These are phyloP conservation scores for Galeruca laticollis DNA, from an alignment of 2,888 invertebrate species.

Conservation along the genomic window DNA sequence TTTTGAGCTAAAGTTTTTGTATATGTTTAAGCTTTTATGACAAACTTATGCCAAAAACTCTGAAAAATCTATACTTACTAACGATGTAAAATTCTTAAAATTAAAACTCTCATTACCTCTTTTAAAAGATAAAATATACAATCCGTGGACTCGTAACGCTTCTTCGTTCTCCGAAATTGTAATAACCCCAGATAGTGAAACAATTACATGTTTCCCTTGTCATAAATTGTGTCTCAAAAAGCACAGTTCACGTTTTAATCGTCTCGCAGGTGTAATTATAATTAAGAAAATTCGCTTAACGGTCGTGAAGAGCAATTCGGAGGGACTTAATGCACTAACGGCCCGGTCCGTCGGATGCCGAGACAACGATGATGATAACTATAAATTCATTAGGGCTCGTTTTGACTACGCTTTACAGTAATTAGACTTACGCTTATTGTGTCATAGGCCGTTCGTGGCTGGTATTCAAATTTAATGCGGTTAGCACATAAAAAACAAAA, in stretches of 20 bases:
- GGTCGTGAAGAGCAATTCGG: conserved; percentile 53
- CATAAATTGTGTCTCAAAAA: conserved; percentile 40
- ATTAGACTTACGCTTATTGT: conserved; percentile 58
- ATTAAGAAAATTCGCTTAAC: conserved; percentile 54
- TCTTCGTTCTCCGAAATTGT: conserved; percentile 26
- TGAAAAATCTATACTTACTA: too few species aligned
- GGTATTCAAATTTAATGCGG: conserved; percentile 3
- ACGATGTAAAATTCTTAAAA: background rate
- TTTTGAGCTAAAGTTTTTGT: too few species aligned
- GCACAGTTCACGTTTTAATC: conserved; percentile 52
- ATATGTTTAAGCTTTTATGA: too few species aligned
- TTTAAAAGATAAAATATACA: background rate
- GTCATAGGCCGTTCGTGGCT: conserved; percentile 28
- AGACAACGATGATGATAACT: conserved; percentile 56
- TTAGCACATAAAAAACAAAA: background rate
- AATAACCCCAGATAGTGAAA: conserved; percentile 37
- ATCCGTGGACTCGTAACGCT: background rate
- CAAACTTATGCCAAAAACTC: too few species aligned
- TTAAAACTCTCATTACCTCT: background rate
- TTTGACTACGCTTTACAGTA: conserved; percentile 57
- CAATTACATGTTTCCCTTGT: conserved; percentile 29
- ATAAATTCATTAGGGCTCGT: conserved; percentile 58
- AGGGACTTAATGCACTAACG: conserved; percentile 52
- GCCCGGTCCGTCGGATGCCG: conserved; percentile 27
- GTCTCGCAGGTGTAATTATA: conserved; percentile 57